phyloP scores from a whole-genome alignment of 2,113 vertebrate genomes.

The Leuciscus idus region DNA sequence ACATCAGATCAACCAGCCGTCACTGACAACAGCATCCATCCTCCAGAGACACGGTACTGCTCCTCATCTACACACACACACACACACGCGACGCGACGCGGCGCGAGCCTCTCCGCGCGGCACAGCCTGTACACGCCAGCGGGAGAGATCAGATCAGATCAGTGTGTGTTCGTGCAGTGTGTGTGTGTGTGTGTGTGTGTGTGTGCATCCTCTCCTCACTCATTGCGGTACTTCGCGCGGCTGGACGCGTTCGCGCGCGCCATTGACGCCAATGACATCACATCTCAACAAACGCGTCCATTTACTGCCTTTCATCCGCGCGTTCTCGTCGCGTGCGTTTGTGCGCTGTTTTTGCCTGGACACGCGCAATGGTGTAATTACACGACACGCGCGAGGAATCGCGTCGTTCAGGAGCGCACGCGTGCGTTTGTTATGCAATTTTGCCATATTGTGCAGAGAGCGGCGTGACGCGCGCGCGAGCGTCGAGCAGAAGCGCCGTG shows the following conservation, averaged over 20 bases:
- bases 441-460: slow-evolving; percentile 60
- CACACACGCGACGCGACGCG: neutral
- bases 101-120: neutral
- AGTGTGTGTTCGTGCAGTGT: slow-evolving; percentile 13
- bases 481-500: neutral
- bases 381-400: neutral
- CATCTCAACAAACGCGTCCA: neutral
- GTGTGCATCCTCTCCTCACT: slow-evolving; percentile 65
- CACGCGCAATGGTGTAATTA: neutral
- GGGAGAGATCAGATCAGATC: neutral
- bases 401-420: neutral
- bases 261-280: slow-evolving; percentile 62
- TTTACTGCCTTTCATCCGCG: slow-evolving; percentile 50
- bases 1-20: slow-evolving; percentile 70
- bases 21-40: slow-evolving; percentile 71
- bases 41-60: slow-evolving; percentile 76
- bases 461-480: slow-evolving; percentile 4
- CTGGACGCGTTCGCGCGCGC: slow-evolving; percentile 56
- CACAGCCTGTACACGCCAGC: neutral
- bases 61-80: slow-evolving; percentile 58
- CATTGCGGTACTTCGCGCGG: slow-evolving; percentile 78
- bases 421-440: slow-evolving; percentile 71
- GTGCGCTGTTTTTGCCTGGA: slow-evolving; percentile 25
- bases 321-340: slow-evolving; percentile 44
- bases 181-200: slow-evolving; percentile 36